Percentiles rank a stretch among this genome's conserved stretches.
Conservation (phyloP, 2,113 vertebrate species). For the Edolisoma coerulescens region DNA sequence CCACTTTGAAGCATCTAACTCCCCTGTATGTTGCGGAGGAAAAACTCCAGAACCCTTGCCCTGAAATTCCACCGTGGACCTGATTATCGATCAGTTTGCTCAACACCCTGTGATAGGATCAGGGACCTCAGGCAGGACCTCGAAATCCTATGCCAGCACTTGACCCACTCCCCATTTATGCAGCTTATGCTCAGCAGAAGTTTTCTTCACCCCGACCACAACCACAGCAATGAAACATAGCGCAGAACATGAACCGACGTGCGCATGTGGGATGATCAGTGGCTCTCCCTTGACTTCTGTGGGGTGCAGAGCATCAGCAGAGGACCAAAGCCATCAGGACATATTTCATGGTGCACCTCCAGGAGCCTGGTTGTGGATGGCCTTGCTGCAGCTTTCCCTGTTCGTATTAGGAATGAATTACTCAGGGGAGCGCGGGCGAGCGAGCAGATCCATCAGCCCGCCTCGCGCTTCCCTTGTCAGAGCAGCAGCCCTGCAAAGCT, state of each 20-base stretch:
- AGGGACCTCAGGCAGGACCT: neutral
- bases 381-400: neutral
- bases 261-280: fast-evolving
- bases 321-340: neutral
- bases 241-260: fast-evolving
- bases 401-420: neutral
- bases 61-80: neutral
- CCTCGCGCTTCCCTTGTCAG: neutral
- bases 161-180: neutral
- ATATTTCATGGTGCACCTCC: neutral
- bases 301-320: neutral
- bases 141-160: neutral
- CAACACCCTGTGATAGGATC: neutral
- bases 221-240: neutral
- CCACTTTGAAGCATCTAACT: neutral
- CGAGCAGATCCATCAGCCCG: neutral
- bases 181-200: neutral
- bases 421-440: fast-evolving
- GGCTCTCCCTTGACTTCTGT: neutral
- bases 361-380: neutral
- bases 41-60: neutral
- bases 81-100: neutral
- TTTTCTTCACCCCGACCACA: neutral
- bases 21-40: neutral
- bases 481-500: neutral